Evolutionary conservation across 1,140 invertebrate genomes (phyloP), one percentile per base, ranked within the genome.

Genomic region (Cotesia typhae): DNA sequence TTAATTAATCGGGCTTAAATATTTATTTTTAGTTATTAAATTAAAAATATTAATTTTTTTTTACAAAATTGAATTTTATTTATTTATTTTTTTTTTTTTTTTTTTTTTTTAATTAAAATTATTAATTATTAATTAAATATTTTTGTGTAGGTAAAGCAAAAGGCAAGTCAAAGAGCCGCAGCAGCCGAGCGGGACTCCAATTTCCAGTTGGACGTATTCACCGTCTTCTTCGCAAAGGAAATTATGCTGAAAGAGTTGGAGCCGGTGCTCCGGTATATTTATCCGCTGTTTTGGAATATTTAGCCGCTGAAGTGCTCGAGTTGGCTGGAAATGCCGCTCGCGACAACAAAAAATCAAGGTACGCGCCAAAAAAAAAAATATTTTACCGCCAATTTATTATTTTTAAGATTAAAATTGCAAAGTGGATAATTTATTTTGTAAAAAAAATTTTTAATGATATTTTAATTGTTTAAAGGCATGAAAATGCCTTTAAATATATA

Each of bases 161-260:
- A 81, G 83, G 84, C 7, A 90, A 90, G 81, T 81, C 81, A 73
- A 90, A 90, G 87, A 84, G 88, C 12, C 87, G 90, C 37, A 92
- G 91, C 28, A 88, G 81, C 72, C 87, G 91, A 12, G 92, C 92
- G 41, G 92, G 92, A 7, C 87, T 94, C 4, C 88, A 89, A 61
- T 92, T 94, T 75, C 92, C 92, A 1, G 92, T 89, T 3, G 88
- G 87, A 14, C 82, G 88, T 66, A 83, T 90, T 64, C 91, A 92
- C 79, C 89, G 91, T 74, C 85, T 92, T 37, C 82, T 94, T 3
- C 85, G 90, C 12, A 91, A 91, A 75, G 91, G 90, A 12, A 87
- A 91, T 77, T 92, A 91, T 78, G 89, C 90, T 2, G 87, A 90
- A 75, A 85, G 91, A 14, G 85, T 93, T 3, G 91, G 92, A 41